Base-by-base conservation (phyloP, 2,113 vertebrate genomes). In the Amblyornis subalaris region DNA sequence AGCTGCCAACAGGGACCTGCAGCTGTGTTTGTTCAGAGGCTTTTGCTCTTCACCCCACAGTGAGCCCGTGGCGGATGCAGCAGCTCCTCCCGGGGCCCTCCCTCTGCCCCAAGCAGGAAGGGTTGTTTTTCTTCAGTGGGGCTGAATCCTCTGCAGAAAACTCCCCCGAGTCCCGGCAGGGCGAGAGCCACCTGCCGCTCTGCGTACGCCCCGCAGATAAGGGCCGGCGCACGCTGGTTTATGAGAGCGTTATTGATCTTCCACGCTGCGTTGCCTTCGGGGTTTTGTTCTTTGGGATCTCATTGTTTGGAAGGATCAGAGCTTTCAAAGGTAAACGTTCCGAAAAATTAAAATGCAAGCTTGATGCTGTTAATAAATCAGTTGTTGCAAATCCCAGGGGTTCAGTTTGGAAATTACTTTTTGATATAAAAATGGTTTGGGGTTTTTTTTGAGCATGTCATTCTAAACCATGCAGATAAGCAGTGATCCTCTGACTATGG, bases 141-240 rank as follows among this genome's bases (percentile, higher is more conserved):
- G 50, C 53, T 50, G 55, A 84, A 62, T 55, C 60, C 38, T 64
- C 20, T 25, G 40, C 38, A 55, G 29, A 35, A 33, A 71, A 54
- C 14, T 89, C 10, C 25, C 28, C 22, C 0, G 5, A 55, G 66
- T 0, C 5, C 64, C 2, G 24, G 47, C 77, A 20, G 45, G 31
- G 65, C 0, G 1, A 75, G 74, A 70, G 36, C 47, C 36, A 11
- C 88, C 71, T 54, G 85, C 55, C 35, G 1, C 64, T 54, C 4
- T 2, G 42, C 0, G 0, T 4, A 2, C 1, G 0, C 45, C 55
- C 26, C 0, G 25, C 50, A 19, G 86, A 60, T 25, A 82, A n/a
- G 48, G 48, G 22, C 58, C 7, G 3, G 47, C 0, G 0, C 26
- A 16, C 0, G 0, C 65, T 17, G 66, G 36, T 36, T 48, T 64